Evolutionary conservation across 2,888 invertebrate species (phyloP).

Genomic region (Rhodophaea formosa): DNA sequence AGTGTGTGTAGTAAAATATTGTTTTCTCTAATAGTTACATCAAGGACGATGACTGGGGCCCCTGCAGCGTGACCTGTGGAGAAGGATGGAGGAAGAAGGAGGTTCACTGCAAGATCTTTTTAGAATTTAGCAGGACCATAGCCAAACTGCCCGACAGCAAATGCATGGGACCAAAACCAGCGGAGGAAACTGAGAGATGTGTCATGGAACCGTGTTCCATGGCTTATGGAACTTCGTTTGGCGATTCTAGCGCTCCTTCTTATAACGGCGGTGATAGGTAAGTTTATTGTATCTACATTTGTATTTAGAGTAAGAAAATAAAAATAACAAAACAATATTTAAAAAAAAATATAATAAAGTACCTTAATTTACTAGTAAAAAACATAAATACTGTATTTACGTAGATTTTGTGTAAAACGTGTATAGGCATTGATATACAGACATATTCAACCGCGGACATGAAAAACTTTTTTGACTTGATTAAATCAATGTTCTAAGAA

Average conservation of each 20-base stretch:
- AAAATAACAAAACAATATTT: neutral
- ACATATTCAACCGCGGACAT: too few species aligned
- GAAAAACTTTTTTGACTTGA: too few species aligned
- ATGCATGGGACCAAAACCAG: slow-evolving; percentile 92
- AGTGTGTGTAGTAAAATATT: slow-evolving; percentile 14
- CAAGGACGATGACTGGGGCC: slow-evolving; percentile 93
- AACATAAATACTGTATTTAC: too few species aligned
- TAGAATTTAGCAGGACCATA: slow-evolving; percentile 94
- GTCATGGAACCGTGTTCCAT: slow-evolving; percentile 88
- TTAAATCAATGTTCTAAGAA: too few species aligned
- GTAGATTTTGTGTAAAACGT: too few species aligned
- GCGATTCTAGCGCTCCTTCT: slow-evolving; percentile 68
- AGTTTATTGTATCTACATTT: slow-evolving; percentile 28
- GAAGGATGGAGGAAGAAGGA: slow-evolving; percentile 92
- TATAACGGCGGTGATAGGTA: slow-evolving; percentile 68
- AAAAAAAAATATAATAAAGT: too few species aligned
- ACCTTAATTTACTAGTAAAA: too few species aligned
- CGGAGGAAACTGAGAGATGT: slow-evolving; percentile 90
- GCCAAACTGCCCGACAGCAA: slow-evolving; percentile 93
- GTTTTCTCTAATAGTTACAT: slow-evolving; percentile 86
- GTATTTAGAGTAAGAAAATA: slow-evolving; percentile 13
- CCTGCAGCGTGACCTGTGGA: slow-evolving; percentile 95
- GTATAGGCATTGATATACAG: too few species aligned
- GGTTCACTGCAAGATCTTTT: slow-evolving; percentile 96
- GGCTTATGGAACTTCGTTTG: slow-evolving; percentile 81